phyloP scores from a whole-genome alignment of 2,888 invertebrate species.

The Clunio marinus region DNA sequence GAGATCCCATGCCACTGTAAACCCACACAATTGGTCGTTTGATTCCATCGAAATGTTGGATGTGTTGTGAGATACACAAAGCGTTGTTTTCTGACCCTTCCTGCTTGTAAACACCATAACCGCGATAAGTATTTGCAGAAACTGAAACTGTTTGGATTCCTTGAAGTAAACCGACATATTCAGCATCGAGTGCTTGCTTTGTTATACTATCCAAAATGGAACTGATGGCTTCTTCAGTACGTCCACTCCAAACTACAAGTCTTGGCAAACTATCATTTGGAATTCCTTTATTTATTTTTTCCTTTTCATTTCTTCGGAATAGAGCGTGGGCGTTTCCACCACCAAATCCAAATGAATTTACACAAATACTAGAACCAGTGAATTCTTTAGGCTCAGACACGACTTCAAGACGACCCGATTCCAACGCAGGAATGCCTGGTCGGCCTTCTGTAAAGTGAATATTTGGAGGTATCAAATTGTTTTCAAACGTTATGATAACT shows the following conservation, averaged over 20 bases:
- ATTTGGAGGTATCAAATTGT: constrained; percentile 72
- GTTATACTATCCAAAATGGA: constrained; percentile 59
- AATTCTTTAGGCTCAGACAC: constrained; percentile 65
- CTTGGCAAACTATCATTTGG: constrained; percentile 61
- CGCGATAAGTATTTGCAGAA: constrained; percentile 63
- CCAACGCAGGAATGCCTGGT: constrained; percentile 54
- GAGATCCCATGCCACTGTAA: constrained; percentile 88
- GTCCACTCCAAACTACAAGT: constrained; percentile 65
- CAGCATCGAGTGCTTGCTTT: constrained; percentile 56
- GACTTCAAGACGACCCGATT: constrained; percentile 59
- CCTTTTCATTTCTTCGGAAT: constrained; percentile 58
- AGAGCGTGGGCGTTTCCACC: constrained; percentile 73
- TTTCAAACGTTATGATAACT: constrained; percentile 71
- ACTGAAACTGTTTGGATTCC: constrained; percentile 54
- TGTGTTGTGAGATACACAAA: constrained; percentile 51
- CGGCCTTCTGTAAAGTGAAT: constrained; percentile 64
- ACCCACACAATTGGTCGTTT: constrained; percentile 78
- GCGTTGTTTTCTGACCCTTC: constrained; percentile 40
- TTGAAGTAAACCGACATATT: constrained; percentile 56
- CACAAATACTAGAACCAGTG: constrained; percentile 63
- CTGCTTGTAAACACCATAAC: constrained; percentile 56
- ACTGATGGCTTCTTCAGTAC: constrained; percentile 67
- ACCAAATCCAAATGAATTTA: constrained; percentile 86
- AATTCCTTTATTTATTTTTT: constrained; percentile 57
- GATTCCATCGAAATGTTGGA: constrained; percentile 60